These are phyloP conservation scores for Chrysochloris asiatica DNA, from an alignment of 2,113 vertebrate genomes.

Conservation along the genomic window DNA sequence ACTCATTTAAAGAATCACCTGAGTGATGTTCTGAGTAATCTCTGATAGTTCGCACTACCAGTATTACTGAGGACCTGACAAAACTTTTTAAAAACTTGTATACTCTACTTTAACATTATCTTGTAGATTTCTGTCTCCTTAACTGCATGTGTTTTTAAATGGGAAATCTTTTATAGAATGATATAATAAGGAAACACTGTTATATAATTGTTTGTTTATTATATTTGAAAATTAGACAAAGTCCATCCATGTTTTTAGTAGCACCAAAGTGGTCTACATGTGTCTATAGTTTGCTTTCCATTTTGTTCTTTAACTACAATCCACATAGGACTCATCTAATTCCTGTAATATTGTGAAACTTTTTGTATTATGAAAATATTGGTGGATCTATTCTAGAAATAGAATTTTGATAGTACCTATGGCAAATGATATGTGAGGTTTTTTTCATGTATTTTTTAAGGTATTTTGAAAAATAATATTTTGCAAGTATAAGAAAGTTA, in stretches of 20 bases:
- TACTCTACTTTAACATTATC: neutral
- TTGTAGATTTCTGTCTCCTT: neutral
- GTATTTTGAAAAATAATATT: neutral
- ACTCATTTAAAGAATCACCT: constrained; percentile 3
- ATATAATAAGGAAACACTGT: neutral
- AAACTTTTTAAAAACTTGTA: neutral
- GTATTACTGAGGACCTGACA: neutral
- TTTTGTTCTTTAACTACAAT: neutral
- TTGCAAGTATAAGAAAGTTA: neutral
- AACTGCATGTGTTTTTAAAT: neutral
- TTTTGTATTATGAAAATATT: constrained; percentile 15
- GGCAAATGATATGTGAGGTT: neutral
- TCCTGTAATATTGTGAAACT: neutral
- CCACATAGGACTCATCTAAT: neutral
- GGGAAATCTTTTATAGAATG: neutral
- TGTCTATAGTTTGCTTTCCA: neutral
- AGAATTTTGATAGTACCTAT: neutral
- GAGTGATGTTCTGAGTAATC: constrained; percentile 3
- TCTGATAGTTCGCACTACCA: neutral
- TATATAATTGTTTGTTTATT: neutral
- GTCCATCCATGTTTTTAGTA: neutral
- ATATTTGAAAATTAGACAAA: constrained; percentile 17
- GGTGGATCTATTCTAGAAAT: neutral
- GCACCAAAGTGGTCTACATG: neutral
- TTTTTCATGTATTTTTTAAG: neutral